Percentiles rank a stretch among this genome's conserved stretches.
phyloP scores from a whole-genome alignment of 2,113 vertebrate species.

The Coracopsis vasa region DNA sequence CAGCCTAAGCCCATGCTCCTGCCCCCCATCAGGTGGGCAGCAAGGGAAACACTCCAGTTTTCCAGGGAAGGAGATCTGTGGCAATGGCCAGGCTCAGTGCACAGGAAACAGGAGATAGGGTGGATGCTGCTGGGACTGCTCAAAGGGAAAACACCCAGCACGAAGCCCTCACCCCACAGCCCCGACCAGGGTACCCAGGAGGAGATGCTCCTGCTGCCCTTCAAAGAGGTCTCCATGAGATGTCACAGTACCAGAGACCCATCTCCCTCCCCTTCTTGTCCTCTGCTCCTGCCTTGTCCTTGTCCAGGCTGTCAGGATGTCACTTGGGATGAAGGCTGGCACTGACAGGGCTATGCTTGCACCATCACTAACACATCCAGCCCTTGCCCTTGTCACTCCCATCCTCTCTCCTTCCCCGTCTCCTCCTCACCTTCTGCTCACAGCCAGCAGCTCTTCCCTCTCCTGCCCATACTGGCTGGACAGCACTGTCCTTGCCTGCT shows the following conservation, averaged over 20 bases:
- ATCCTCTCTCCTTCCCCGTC: background rate
- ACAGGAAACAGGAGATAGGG: fast-evolving
- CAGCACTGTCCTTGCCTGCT: background rate
- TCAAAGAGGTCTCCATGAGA: fast-evolving
- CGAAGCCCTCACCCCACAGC: background rate
- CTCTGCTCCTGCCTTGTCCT: background rate
- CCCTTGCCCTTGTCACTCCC: constrained; percentile 12
- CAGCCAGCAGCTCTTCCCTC: background rate
- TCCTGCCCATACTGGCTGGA: fast-evolving
- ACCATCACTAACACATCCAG: background rate
- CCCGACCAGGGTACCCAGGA: fast-evolving
- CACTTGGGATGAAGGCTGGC: background rate
- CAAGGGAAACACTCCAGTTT: background rate
- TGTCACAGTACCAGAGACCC: background rate
- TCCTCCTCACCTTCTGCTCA: background rate
- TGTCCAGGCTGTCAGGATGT: background rate
- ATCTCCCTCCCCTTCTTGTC: background rate
- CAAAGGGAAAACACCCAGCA: fast-evolving
- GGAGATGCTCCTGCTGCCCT: background rate
- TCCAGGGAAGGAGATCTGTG: background rate
- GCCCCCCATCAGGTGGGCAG: fast-evolving
- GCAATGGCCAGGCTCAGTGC: fast-evolving
- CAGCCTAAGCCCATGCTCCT: background rate
- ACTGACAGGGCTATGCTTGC: background rate
- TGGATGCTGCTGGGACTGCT: background rate